Conservation (phyloP, 2,797 vertebrate genomes). For the Pyrrhura leucotis region DNA sequence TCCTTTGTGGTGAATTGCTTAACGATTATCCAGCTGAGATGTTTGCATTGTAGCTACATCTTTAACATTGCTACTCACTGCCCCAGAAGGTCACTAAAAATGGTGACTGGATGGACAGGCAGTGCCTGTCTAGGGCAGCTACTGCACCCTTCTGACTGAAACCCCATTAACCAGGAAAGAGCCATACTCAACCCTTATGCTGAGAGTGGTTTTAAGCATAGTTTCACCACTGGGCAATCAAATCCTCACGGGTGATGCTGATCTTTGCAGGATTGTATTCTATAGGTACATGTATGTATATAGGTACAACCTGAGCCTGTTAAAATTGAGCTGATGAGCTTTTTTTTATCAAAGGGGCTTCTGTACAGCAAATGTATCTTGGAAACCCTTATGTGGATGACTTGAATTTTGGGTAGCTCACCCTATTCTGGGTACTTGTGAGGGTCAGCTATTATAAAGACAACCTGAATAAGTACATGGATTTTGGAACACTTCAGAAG, state of each 20-base stretch:
- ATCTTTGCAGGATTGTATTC: rapidly evolving
- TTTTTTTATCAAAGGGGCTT: neutral
- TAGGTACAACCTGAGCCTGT: rapidly evolving
- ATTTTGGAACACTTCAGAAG: neutral
- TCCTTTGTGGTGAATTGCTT: neutral
- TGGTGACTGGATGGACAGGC: neutral
- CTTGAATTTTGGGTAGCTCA: neutral
- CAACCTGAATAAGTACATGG: neutral
- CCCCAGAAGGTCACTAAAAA: neutral
- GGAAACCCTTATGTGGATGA: rapidly evolving
- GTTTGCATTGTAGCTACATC: neutral
- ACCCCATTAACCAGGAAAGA: neutral
- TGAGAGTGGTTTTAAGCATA: neutral
- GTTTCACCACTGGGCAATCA: no score
- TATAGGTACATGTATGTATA: no score
- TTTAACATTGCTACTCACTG: neutral
- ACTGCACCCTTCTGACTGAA: neutral
- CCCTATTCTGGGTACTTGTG: neutral
- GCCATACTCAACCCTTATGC: neutral
- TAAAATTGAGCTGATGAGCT: neutral
- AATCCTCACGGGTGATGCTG: neutral
- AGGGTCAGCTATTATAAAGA: neutral
- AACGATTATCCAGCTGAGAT: neutral
- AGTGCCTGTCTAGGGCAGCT: rapidly evolving
- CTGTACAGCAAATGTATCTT: neutral